Evolutionary conservation across 2,113 vertebrate species (phyloP), one percentile per base, ranked within the genome.

Genomic region (Ceyx margarethae): DNA sequence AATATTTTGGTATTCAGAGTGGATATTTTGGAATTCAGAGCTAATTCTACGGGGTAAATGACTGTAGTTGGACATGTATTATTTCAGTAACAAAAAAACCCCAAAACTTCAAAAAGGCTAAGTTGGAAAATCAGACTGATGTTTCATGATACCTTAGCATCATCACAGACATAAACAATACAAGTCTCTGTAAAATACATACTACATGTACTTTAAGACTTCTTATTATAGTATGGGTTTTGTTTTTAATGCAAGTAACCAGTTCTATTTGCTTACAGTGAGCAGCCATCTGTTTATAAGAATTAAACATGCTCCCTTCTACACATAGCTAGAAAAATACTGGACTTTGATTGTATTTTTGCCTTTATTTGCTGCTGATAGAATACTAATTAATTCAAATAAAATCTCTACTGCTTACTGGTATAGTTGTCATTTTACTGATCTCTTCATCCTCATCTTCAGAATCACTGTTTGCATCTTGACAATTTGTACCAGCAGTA

Each of bases 371-470:
- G 48, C n/a, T 82, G 18, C 54, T 93, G 21, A 58, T 74, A 13
- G 12, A 82, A 48, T 16, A 66, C 7, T 73, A 89, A 76, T 31
- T 46, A 5, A 77, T 53, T 48, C 37, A 40, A 22, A 86, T n/a
- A 31, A 88, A 86, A 61, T 75, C 19, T 57, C 29, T 37, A 73
- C 23, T 62, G 51, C 97, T 95, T 97, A 99, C 99, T 62, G 97
- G 97, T 64, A 97, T 81, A 66, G 97, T 81, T 23, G 91, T 76
- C 58, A 96, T 97, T 75, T 98, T 98, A 90, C 96, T 95, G 9
- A 97, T 96, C 51, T 97, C 97, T 42, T 98, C 98, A 33, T 98
- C 98, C 28, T 99, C 99, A 6, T 99, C 99, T 96, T 99, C 99
- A 0, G 99, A 99, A 96, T 99, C 99, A 18, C 33, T 33, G 33